phyloP scores from a whole-genome alignment of 2,113 vertebrate species.

The Zosterops pallidus region DNA sequence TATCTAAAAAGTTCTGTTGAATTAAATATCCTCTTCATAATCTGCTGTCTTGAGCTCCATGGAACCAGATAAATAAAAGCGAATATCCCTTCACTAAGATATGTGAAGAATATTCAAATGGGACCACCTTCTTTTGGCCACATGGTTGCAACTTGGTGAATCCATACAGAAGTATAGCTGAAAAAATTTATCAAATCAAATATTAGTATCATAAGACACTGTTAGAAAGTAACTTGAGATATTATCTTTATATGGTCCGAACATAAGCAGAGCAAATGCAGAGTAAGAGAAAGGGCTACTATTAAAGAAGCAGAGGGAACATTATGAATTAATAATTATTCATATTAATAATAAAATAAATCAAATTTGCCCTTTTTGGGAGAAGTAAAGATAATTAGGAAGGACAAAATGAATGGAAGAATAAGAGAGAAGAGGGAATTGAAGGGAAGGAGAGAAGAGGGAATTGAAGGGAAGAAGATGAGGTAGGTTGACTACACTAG shows the following conservation, averaged over 20 bases:
- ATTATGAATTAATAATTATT: neutral
- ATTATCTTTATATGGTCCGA: neutral
- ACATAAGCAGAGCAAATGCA: neutral
- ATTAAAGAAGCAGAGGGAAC: neutral
- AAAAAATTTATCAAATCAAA: neutral
- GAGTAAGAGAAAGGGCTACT: neutral
- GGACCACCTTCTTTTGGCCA: neutral
- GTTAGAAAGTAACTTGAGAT: neutral
- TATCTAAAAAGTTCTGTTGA: neutral
- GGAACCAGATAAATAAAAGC: neutral
- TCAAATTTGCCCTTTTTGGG: neutral
- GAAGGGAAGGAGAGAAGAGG: neutral
- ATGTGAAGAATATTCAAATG: neutral
- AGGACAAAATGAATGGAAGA: neutral
- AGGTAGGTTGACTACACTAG: neutral
- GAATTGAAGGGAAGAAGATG: neutral
- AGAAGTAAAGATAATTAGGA: neutral
- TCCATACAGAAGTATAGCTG: neutral
- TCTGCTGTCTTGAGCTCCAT: neutral
- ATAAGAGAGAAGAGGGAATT: neutral
- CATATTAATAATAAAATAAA: neutral
- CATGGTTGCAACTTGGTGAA: neutral
- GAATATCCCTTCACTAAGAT: neutral
- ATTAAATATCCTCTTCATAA: neutral
- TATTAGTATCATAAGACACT: neutral